These are phyloP conservation scores for Spilarctia lutea DNA, from an alignment of 2,888 invertebrate genomes.

Conservation along the genomic window DNA sequence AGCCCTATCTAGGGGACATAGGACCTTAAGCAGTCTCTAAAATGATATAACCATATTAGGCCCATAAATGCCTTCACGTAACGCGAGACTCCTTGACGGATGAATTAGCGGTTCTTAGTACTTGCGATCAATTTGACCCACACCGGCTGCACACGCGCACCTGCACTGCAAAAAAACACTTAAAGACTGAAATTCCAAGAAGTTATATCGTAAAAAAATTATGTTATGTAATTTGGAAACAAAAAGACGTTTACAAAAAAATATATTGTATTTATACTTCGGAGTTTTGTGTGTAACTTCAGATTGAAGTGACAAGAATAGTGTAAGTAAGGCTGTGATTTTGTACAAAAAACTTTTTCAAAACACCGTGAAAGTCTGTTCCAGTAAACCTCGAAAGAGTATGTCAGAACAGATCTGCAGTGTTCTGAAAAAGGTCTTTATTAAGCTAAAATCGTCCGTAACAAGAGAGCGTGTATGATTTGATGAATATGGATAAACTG, in stretches of 20 bases:
- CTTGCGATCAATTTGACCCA: constrained; percentile 23
- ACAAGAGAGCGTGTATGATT: neutral
- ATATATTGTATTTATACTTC: neutral
- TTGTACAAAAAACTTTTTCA: neutral
- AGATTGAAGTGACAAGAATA: neutral
- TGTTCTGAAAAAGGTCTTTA: too few species aligned
- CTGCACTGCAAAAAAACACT: neutral
- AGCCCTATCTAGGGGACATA: too few species aligned
- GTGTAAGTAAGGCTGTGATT: neutral
- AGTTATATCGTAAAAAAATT: neutral
- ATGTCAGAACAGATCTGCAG: neutral
- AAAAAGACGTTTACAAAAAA: neutral
- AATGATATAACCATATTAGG: constrained; percentile 22
- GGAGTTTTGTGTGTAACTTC: neutral
- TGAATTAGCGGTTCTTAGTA: constrained; percentile 37
- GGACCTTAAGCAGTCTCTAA: too few species aligned
- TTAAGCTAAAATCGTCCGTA: too few species aligned
- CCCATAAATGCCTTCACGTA: constrained; percentile 21
- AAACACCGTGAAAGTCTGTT: neutral
- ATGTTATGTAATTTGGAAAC: neutral
- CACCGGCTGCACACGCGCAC: constrained; percentile 36
- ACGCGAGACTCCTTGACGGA: constrained; percentile 25
- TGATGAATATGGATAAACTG: neutral
- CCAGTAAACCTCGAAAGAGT: neutral
- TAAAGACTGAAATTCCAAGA: neutral